Evolutionary conservation across 2,888 invertebrate genomes (phyloP).

Genomic region (Rhagonycha lutea): DNA sequence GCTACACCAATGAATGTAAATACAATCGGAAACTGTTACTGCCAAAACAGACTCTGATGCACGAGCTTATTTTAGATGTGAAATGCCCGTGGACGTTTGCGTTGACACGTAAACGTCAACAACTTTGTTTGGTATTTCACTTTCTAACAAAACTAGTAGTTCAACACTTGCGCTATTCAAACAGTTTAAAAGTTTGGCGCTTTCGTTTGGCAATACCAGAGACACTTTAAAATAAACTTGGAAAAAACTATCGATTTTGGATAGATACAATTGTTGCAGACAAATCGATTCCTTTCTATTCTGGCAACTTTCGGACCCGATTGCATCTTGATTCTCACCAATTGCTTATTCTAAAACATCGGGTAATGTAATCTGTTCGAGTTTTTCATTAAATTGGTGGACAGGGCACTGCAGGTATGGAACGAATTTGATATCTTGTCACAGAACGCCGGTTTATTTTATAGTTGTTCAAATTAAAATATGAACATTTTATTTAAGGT

Average conservation of each 20-base stretch:
- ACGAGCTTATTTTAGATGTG: not conserved
- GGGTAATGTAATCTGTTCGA: not conserved
- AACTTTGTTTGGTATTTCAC: slow-evolving; percentile 21
- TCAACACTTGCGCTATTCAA: slow-evolving; percentile 21
- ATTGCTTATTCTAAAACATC: not conserved
- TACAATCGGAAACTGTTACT: not conserved
- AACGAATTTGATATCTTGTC: slow-evolving; percentile 30
- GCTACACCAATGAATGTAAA: not conserved
- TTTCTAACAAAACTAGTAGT: slow-evolving; percentile 13
- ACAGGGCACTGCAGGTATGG: slow-evolving; percentile 30
- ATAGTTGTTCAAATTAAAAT: not conserved
- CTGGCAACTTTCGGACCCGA: not conserved
- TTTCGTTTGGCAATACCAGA: slow-evolving; percentile 1
- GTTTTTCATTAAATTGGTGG: not conserved
- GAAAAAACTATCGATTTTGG: not conserved
- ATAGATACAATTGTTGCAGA: not conserved
- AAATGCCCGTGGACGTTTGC: slow-evolving; percentile 3
- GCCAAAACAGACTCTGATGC: not conserved
- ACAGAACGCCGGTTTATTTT: slow-evolving; percentile 14
- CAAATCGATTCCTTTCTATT: not conserved
- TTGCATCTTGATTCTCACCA: not conserved
- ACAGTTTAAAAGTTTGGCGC: slow-evolving; percentile 25
- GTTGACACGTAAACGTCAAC: slow-evolving; percentile 12
- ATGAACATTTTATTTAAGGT: not conserved
- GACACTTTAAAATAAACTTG: not conserved